Evolutionary conservation across 2,797 vertebrate genomes (phyloP).

Genomic region (Coregonus suidteri): DNA sequence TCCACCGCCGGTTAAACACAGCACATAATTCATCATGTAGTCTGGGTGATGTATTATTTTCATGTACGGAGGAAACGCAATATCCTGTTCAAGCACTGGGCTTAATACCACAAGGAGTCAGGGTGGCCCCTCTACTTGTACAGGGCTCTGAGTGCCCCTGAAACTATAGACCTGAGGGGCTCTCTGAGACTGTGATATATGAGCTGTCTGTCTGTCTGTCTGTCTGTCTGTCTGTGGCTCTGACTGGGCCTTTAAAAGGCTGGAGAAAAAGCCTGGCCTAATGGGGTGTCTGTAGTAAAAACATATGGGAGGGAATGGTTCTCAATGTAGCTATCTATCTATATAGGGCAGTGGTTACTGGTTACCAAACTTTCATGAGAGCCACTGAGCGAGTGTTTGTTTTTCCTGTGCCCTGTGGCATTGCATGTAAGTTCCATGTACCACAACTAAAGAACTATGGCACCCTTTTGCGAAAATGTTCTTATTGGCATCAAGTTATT

Average conservation of each 20-base stretch:
- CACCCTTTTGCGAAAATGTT: background rate
- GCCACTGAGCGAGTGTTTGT: background rate
- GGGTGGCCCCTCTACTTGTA: constrained; percentile 46
- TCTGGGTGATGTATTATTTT: constrained; percentile 72
- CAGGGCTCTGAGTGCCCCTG: constrained; percentile 53
- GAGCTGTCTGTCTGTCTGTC: constrained; percentile 48
- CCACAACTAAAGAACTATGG: constrained; percentile 11
- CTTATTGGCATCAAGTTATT: constrained; percentile 9
- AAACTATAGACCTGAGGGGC: constrained; percentile 61
- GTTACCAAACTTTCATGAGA: constrained; percentile 29
- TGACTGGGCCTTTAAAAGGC: constrained; percentile 47
- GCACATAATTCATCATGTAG: constrained; percentile 60
- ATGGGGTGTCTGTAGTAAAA: constrained; percentile 39
- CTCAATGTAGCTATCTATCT: constrained; percentile 44
- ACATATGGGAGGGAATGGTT: constrained; percentile 53
- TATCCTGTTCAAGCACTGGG: constrained; percentile 73
- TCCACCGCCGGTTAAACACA: constrained; percentile 8
- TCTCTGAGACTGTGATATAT: constrained; percentile 65
- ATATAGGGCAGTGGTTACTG: background rate
- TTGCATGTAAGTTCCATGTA: background rate
- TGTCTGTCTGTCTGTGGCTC: constrained; percentile 42
- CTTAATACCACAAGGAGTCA: constrained; percentile 58
- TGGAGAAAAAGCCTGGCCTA: constrained; percentile 49
- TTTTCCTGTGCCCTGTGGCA: background rate
- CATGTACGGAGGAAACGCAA: constrained; percentile 73